These are phyloP conservation scores for Nycticebus coucang DNA, from an alignment of 2,113 vertebrate species.

Conservation along the genomic window DNA sequence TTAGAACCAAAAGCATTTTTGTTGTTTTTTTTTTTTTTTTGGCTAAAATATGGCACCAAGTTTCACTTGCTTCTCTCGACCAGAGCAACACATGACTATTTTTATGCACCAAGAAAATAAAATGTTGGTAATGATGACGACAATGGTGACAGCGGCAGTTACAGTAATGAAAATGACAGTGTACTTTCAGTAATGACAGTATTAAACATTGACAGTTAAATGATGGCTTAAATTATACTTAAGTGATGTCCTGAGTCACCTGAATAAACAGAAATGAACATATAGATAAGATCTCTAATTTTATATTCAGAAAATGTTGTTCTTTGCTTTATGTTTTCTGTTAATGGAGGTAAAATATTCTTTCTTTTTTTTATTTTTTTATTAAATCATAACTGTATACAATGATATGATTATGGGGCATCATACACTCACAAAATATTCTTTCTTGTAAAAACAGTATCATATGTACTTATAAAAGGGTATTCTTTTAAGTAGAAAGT, in stretches of 20 bases:
- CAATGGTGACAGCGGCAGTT: neutral
- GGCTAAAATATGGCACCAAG: neutral
- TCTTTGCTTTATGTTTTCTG: neutral
- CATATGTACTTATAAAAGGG: too few relatives aligned
- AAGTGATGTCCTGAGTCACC: neutral
- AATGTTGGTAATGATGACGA: neutral
- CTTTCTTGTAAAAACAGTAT: neutral
- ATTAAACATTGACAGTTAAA: neutral
- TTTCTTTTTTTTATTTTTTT: too few relatives aligned
- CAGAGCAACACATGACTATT: neutral
- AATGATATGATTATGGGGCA: too few relatives aligned
- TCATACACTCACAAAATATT: too few relatives aligned
- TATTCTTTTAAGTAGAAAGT: neutral
- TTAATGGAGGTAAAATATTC: neutral
- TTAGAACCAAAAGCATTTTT: neutral
- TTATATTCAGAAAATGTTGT: neutral
- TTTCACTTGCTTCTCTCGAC: neutral
- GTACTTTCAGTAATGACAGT: too few relatives aligned
- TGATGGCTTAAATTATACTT: neutral
- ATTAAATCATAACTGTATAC: too few relatives aligned
- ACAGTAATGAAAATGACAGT: too few relatives aligned
- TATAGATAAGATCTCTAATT: neutral
- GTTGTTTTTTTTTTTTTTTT: neutral
- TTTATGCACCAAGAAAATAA: neutral
- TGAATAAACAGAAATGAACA: neutral